Percentiles rank a stretch among this genome's conserved stretches.
Evolutionary conservation across 2,888 invertebrate genomes (phyloP).

Genomic region (Amiota minor): DNA sequence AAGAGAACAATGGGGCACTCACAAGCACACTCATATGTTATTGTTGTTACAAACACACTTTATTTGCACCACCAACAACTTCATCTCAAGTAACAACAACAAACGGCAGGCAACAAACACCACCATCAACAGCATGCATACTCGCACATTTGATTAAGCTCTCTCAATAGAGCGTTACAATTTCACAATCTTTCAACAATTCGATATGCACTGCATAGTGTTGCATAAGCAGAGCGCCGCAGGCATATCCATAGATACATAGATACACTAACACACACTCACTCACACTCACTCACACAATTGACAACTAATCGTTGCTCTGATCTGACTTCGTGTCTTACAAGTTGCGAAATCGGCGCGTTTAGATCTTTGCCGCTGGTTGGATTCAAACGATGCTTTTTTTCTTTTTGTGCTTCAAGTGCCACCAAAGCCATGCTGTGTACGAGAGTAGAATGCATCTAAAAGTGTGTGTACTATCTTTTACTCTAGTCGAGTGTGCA

Average conservation of each 20-base stretch:
- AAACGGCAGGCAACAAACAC: conserved; percentile 33
- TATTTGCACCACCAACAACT: conserved; percentile 46
- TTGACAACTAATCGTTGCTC: background rate
- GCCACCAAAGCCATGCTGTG: background rate
- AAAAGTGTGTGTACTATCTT: too few species aligned
- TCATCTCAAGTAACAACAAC: conserved; percentile 34
- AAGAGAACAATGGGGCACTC: conserved; percentile 2
- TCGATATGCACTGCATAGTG: conserved; percentile 58
- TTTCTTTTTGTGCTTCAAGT: background rate
- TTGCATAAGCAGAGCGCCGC: conserved; percentile 45
- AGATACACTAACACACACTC: conserved; percentile 23
- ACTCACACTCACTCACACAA: conserved; percentile 25
- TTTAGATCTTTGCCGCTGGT: conserved; percentile 28
- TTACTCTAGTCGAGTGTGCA: conserved; percentile 40
- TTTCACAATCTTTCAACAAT: conserved; percentile 65
- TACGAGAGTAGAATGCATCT: too few species aligned
- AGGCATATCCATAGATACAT: conserved; percentile 53
- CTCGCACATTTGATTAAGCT: conserved; percentile 52
- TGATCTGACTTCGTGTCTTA: conserved; percentile 21
- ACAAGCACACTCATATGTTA: background rate
- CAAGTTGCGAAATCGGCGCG: conserved; percentile 25
- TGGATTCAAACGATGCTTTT: background rate
- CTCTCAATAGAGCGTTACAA: conserved; percentile 66
- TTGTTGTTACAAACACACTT: conserved; percentile 54
- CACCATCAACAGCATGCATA: conserved; percentile 37